These are phyloP conservation scores for Boulengeromyrus knoepffleri DNA, from an alignment of 2,113 vertebrate genomes.

Conservation along the genomic window DNA sequence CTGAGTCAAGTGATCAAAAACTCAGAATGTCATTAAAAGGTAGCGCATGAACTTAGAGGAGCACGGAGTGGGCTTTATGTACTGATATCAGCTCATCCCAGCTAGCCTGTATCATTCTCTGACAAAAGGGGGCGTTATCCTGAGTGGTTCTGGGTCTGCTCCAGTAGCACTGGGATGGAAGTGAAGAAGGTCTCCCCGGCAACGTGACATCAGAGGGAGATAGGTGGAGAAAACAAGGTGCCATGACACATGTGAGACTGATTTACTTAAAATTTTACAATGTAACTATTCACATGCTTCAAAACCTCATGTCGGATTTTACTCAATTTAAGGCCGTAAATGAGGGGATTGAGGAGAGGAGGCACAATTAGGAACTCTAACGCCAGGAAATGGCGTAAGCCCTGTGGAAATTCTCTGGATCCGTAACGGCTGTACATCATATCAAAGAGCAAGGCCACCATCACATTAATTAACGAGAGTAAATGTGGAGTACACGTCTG, in stretches of 20 bases:
- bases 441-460: slow-evolving; percentile 2
- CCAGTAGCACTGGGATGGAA: not conserved
- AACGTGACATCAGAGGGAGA: not conserved
- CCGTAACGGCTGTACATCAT: slow-evolving; percentile 11
- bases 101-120: not conserved
- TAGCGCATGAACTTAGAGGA: not conserved
- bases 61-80: not conserved
- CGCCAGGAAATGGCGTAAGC: too few species aligned
- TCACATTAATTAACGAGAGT: not conserved
- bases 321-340: too few species aligned
- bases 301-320: too few species aligned
- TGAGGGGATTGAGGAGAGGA: too few species aligned
- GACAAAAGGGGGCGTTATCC: not conserved
- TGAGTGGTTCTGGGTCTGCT: not conserved
- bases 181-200: not conserved
- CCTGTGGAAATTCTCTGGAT: not conserved
- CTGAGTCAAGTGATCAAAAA: not conserved
- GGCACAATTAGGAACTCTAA: too few species aligned
- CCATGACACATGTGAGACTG: not conserved
- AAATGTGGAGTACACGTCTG: slow-evolving; percentile 15
- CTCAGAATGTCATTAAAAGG: not conserved
- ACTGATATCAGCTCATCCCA: not conserved
- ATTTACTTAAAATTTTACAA: not conserved
- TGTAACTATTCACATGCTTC: not conserved
- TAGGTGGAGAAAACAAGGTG: not conserved